Base-by-base conservation (phyloP, 2,888 invertebrate species). In the Timema cristinae region DNA sequence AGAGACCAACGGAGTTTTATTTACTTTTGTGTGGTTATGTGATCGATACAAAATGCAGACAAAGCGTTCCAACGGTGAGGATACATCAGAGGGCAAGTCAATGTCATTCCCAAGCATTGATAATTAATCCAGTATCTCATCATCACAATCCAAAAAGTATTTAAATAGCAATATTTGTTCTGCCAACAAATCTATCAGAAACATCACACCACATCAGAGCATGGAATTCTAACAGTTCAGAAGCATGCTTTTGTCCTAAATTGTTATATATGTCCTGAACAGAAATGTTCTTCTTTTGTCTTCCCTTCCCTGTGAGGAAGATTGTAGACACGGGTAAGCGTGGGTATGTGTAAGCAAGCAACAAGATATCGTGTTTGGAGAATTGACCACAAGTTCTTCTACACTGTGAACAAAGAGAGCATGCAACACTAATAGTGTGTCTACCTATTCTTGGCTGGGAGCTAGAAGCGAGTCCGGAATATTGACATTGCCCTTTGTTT, bases 231-330 rank as follows among this genome's bases (percentile, higher is more conserved):
- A 56, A 56, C 56, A 56, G 56, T 52, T 4, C 54, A 13, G n/a
- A n/a, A n/a, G n/a, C n/a, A n/a, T n/a, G n/a, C n/a, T n/a, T n/a
- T n/a, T n/a, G n/a, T n/a, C n/a, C n/a, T n/a, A 52, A 52, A n/a
- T n/a, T 52, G 11, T 52, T 5, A 5, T 52, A 52, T 52, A 52
- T 52, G n/a, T 5, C 54, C 2, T 52, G 54, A 52, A 52, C 54
- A 52, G 4, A 56, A 56, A 56, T 56, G 1, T 13, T 15, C 56
- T 8, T 56, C 56, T 56, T 56, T 56, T 6, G 7, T 56, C 56
- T 56, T 56, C 56, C 56, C 56, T 56, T 56, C 56, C 56, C 10
- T 15, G 56, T 10, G 56, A 56, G 56, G 6, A 56, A 56, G n/a
- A 56, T 10, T 10, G 56, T 56, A 6, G 13, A 16, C 56, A 56